Percentiles rank a stretch among this genome's conserved stretches.
Evolutionary conservation across 1,140 invertebrate species (phyloP).

Genomic region (Brachionus koreanus): DNA sequence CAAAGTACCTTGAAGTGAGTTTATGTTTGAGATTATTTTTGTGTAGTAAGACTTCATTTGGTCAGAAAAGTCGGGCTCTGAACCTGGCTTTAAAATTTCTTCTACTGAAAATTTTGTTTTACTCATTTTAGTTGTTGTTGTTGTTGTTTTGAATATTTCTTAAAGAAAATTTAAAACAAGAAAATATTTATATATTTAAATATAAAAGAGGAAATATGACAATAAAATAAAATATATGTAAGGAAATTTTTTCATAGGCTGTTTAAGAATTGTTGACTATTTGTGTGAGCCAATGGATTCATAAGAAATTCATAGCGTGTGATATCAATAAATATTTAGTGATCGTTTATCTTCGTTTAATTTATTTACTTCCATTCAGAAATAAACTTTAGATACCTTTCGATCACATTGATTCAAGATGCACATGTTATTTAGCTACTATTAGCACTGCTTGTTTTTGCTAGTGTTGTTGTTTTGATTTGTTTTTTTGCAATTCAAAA

Average conservation of each 20-base stretch:
- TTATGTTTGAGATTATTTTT: not conserved
- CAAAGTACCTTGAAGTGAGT: not conserved
- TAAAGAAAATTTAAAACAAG: constrained; percentile 20
- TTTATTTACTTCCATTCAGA: not conserved
- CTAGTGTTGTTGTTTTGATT: not conserved
- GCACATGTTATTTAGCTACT: not conserved
- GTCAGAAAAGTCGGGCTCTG: not conserved
- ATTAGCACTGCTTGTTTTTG: not conserved
- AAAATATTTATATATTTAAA: constrained; percentile 11
- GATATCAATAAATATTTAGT: not conserved
- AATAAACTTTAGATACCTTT: not conserved
- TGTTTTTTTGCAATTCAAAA: constrained; percentile 20
- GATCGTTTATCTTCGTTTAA: not conserved
- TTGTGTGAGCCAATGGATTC: not conserved
- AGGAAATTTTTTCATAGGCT: not conserved
- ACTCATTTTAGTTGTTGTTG: not conserved
- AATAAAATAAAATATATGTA: not conserved
- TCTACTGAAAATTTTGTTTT: constrained; percentile 25
- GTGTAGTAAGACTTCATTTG: constrained; percentile 10
- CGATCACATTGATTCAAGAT: not conserved
- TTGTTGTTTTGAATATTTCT: constrained; percentile 1
- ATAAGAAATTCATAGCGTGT: not conserved
- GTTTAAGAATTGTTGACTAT: not conserved
- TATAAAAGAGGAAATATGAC: not conserved
- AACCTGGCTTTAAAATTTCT: not conserved